Evolutionary conservation across 2,888 invertebrate species (phyloP).

Genomic region (Drosophila multiciliata): DNA sequence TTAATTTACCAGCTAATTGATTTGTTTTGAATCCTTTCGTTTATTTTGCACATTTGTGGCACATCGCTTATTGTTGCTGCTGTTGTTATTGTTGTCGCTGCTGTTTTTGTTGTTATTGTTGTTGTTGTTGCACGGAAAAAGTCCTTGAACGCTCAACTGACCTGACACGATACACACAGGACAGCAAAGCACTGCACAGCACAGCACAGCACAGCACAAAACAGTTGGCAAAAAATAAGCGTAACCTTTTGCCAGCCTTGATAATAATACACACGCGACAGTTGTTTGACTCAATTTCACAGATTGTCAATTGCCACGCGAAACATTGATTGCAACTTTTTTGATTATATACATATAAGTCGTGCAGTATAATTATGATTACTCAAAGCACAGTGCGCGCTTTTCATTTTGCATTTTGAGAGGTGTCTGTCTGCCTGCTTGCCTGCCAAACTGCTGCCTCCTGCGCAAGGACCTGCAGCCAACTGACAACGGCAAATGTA

Average conservation of each 20-base stretch:
- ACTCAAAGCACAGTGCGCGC: conserved; percentile 46
- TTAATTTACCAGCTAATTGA: conserved; percentile 19
- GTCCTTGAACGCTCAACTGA: conserved; percentile 81
- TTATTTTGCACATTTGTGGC: conserved; percentile 50
- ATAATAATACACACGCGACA: conserved; percentile 59
- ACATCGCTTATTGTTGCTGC: conserved; percentile 34
- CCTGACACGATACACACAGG: conserved; percentile 76
- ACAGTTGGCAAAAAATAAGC: conserved; percentile 39
- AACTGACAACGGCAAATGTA: conserved; percentile 75
- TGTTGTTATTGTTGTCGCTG: conserved; percentile 44
- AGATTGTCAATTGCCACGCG: conserved; percentile 18
- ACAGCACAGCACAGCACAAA: conserved; percentile 18
- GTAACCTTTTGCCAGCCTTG: conserved; percentile 53
- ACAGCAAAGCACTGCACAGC: conserved; percentile 11
- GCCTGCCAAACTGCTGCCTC: conserved; percentile 56
- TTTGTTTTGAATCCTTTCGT: conserved; percentile 27
- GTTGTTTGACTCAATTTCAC: conserved; percentile 30
- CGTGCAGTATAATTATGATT: conserved; percentile 15
- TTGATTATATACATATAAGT: conserved; percentile 15
- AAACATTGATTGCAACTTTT: conserved; percentile 21
- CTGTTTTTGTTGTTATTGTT: conserved; percentile 29
- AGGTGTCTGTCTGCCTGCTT: conserved; percentile 5
- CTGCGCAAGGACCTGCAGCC: conserved; percentile 78
- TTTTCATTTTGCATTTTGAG: conserved; percentile 34
- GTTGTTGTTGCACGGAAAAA: conserved; percentile 53